Percentiles rank a stretch among this genome's conserved stretches.
phyloP scores from a whole-genome alignment of 2,888 invertebrate genomes.

The Ophonus ardosiacus region DNA sequence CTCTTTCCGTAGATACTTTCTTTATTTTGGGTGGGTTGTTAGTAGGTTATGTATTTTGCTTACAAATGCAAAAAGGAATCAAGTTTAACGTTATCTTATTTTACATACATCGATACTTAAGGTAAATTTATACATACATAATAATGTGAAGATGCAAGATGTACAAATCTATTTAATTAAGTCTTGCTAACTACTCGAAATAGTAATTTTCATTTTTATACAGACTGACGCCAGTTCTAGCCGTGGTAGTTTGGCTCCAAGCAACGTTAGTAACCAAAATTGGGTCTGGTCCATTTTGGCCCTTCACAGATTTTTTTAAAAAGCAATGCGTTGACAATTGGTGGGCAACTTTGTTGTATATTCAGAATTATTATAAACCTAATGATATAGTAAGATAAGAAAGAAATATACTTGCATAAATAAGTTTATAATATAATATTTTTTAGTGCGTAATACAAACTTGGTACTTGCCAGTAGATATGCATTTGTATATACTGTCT shows the following conservation, averaged over 20 bases:
- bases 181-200: not conserved
- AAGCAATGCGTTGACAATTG: conserved; percentile 71
- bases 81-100: conserved; percentile 40
- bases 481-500: conserved; percentile 66
- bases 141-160: too few species aligned
- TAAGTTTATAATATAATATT: conserved; percentile 16
- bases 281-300: conserved; percentile 76
- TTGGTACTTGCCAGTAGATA: conserved; percentile 67
- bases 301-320: conserved; percentile 58
- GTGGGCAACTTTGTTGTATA: conserved; percentile 74
- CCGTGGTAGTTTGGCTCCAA: conserved; percentile 73
- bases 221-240: conserved; percentile 76
- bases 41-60: conserved; percentile 14
- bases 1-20: conserved; percentile 25
- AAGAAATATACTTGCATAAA: too few species aligned
- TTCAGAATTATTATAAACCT: conserved; percentile 72
- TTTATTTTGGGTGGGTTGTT: conserved; percentile 31
- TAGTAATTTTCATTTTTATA: not conserved
- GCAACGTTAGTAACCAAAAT: conserved; percentile 74
- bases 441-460: conserved; percentile 68
- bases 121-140: conserved; percentile 36
- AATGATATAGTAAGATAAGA: conserved; percentile 67
- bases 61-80: conserved; percentile 7
- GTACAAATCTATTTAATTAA: not conserved
- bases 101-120: conserved; percentile 41